Percentiles rank a stretch among this genome's conserved stretches.
These are phyloP conservation scores for Neomonachus schauinslandi DNA, from an alignment of 2,113 vertebrate genomes.

Conservation along the genomic window DNA sequence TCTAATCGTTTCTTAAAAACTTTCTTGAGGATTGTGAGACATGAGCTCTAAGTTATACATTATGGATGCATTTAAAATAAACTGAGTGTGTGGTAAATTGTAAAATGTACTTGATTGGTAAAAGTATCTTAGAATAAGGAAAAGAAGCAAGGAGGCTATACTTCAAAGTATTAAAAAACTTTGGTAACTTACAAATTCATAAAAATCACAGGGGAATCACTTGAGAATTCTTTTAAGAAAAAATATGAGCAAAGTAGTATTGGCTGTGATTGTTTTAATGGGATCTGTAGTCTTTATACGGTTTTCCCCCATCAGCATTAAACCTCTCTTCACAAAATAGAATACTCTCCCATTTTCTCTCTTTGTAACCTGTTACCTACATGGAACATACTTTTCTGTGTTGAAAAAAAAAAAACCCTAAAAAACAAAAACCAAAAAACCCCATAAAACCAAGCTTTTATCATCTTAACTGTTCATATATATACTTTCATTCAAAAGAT, in stretches of 20 bases:
- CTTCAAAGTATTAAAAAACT: constrained; percentile 46
- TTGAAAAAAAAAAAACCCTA: background rate
- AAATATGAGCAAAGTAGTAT: background rate
- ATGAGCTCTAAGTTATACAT: constrained; percentile 7
- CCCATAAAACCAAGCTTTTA: background rate
- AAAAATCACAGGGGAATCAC: background rate
- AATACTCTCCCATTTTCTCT: background rate
- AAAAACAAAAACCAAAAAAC: background rate
- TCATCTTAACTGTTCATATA: background rate
- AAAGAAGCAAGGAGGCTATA: constrained; percentile 20
- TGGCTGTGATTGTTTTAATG: background rate
- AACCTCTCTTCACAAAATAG: background rate
- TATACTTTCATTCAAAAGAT: background rate
- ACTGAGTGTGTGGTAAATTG: background rate
- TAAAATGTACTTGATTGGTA: constrained; percentile 39
- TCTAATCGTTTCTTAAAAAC: constrained; percentile 53
- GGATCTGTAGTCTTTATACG: background rate
- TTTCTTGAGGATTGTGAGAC: constrained; percentile 42
- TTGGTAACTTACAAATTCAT: constrained; percentile 28
- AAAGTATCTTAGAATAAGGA: background rate
- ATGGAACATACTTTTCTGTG: background rate
- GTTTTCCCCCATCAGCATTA: background rate
- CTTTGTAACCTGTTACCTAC: background rate
- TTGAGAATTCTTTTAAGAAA: background rate
- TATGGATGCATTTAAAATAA: constrained; percentile 25